A percentile compares a stretch with the other conserved stretches of the same genome.
phyloP scores from a whole-genome alignment of 2,888 invertebrate species.

The Agrotis exclamationis region DNA sequence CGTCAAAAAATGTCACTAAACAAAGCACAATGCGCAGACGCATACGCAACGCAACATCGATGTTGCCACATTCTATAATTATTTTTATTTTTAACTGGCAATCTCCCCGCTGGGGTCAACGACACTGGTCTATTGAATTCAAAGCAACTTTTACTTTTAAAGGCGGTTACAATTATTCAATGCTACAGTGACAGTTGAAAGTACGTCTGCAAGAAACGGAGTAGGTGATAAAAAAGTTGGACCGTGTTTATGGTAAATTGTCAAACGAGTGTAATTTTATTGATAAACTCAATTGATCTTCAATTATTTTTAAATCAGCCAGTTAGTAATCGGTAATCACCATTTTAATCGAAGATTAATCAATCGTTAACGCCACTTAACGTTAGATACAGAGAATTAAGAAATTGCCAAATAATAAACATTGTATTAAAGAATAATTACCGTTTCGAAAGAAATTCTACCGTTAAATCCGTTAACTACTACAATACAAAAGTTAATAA shows the following conservation, averaged over 20 bases:
- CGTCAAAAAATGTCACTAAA: conserved; percentile 37
- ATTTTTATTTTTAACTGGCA: conserved; percentile 37
- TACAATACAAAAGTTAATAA: conserved; percentile 6
- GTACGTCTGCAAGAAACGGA: background rate
- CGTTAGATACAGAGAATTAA: conserved; percentile 14
- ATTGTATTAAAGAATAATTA: conserved; percentile 5
- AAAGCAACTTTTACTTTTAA: conserved; percentile 69
- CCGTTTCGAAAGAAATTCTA: conserved; percentile 28
- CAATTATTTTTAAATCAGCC: background rate
- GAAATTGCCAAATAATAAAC: background rate
- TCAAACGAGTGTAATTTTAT: background rate
- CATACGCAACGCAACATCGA: conserved; percentile 11
- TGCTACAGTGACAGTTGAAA: conserved; percentile 3
- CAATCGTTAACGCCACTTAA: conserved; percentile 18
- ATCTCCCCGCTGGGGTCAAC: conserved; percentile 51
- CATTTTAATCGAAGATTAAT: conserved; percentile 2
- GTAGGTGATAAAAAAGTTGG: background rate
- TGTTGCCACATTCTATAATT: conserved; percentile 43
- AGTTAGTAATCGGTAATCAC: background rate
- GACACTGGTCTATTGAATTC: conserved; percentile 58
- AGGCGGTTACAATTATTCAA: conserved; percentile 42
- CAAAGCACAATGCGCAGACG: background rate
- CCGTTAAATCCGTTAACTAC: background rate
- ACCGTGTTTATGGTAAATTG: background rate
- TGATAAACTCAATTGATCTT: background rate